Base-by-base conservation (phyloP, 1,140 invertebrate species). In the fruit fly (Drosophila melanogaster) region DNA sequence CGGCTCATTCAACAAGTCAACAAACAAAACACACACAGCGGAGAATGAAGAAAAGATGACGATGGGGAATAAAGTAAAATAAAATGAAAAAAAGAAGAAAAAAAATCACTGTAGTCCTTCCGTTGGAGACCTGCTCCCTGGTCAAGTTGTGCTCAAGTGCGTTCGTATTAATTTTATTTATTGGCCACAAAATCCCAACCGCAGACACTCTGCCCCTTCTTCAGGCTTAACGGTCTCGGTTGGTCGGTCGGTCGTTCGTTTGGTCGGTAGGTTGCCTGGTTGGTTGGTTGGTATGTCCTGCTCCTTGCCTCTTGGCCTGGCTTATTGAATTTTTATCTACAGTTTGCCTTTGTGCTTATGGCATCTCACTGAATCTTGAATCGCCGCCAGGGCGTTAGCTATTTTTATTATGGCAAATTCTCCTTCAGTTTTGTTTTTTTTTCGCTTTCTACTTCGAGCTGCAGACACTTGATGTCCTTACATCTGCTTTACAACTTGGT, bases 151-250 rank as follows among this genome's bases (percentile, higher is more conserved):
- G 75, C 77, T 87, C 83, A 64, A 87, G 79, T 83, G 79, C 61
- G 76, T 83, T 87, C 61, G 84, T 79, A 87, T 87, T 87, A 87
- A 87, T 87, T 89, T 87, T 87, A 87, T 87, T 87, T 87, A 87
- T 87, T 87, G 83, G 84, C 79, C 79, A 56, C 79, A 77, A 70
- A 81, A 71, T 71, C 64, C 67, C 55, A 49, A 44, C 53, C 66
- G 47, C 70, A 57, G 59, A 54, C 54, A 57, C 37, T 37, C 35
- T 2, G 10, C 46, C 14, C 35, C 15, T 15, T n/a, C 35, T 24
- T n/a, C 61, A 46, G 54, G 6, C 57, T 79, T 57, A 58, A 61
- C 61, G 62, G 62, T 73, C 46, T 66, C 44, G 56, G 74, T 58
- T 47, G 46, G 81, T 72, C 58, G 24, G 24, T 26, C 26, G 7